Evolutionary conservation across 2,113 vertebrate genomes (phyloP).

Genomic region (Cranoglanis bouderius): DNA sequence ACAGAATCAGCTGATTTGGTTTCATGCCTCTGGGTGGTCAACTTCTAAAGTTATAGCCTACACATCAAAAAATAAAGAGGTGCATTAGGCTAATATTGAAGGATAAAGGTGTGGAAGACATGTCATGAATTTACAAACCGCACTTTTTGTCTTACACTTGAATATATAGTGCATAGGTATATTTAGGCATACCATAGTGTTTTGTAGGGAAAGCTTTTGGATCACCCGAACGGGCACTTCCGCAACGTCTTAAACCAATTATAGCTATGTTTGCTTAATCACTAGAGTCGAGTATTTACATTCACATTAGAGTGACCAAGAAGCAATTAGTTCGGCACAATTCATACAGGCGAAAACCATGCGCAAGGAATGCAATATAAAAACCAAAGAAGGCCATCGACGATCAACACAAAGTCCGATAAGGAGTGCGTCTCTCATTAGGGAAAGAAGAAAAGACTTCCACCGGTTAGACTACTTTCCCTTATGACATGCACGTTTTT

Average conservation of each 20-base stretch:
- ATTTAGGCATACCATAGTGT: not conserved
- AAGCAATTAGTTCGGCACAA: slow-evolving; percentile 3
- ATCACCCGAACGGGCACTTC: not conserved
- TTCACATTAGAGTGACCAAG: slow-evolving; percentile 12
- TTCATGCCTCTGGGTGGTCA: not conserved
- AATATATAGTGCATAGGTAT: not conserved
- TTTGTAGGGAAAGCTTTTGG: too few relatives aligned
- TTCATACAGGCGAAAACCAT: not conserved
- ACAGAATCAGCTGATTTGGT: not conserved
- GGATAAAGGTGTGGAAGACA: not conserved
- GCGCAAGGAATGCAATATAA: not conserved
- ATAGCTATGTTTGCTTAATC: slow-evolving; percentile 6
- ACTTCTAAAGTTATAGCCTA: slow-evolving; percentile 1
- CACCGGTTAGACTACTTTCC: not conserved
- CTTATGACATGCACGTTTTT: not conserved
- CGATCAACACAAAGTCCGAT: not conserved
- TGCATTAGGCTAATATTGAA: not conserved
- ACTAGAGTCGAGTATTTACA: slow-evolving; percentile 22
- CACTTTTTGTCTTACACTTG: not conserved
- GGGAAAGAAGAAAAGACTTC: not conserved
- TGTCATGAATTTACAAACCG: not conserved
- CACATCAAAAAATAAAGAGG: not conserved
- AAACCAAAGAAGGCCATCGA: not conserved
- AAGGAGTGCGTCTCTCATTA: not conserved
- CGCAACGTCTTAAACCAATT: slow-evolving; percentile 28